A percentile compares a stretch with the other conserved stretches of the same genome.
Evolutionary conservation across 2,113 vertebrate genomes (phyloP).

Genomic region (Micronisus gabar): DNA sequence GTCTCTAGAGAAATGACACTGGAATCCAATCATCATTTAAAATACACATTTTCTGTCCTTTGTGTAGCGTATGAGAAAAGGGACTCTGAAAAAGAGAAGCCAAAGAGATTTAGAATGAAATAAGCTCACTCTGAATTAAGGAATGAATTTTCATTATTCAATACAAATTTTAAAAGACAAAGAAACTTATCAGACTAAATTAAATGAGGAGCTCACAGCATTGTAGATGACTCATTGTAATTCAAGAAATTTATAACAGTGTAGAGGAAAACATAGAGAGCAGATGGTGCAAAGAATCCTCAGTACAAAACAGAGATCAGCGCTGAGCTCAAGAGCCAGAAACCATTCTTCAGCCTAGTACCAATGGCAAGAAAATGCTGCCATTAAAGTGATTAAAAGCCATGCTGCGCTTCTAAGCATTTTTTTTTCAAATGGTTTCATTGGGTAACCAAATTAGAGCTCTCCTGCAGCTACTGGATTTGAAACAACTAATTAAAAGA

Average conservation of each 20-base stretch:
- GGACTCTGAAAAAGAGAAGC: neutral
- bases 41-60: neutral
- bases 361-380: neutral
- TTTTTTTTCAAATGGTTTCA: neutral
- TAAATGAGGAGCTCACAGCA: neutral
- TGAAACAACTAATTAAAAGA: slow-evolving; percentile 11
- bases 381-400: slow-evolving; percentile 27
- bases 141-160: neutral
- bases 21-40: neutral
- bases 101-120: neutral
- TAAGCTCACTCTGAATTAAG: neutral
- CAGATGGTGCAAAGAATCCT: slow-evolving; percentile 20
- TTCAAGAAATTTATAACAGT: neutral
- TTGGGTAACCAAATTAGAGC: slow-evolving; percentile 2
- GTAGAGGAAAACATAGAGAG: neutral
- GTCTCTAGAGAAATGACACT: neutral
- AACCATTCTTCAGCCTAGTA: neutral
- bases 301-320: neutral
- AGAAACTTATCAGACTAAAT: neutral
- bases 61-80: neutral
- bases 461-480: slow-evolving; percentile 17
- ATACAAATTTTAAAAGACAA: neutral
- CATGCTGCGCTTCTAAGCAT: neutral
- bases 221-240: neutral
- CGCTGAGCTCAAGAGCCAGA: neutral